Percentiles rank a stretch among this genome's conserved stretches.
Conservation (phyloP, 2,797 vertebrate genomes). For the Acrossocheilus wenchowensis region DNA sequence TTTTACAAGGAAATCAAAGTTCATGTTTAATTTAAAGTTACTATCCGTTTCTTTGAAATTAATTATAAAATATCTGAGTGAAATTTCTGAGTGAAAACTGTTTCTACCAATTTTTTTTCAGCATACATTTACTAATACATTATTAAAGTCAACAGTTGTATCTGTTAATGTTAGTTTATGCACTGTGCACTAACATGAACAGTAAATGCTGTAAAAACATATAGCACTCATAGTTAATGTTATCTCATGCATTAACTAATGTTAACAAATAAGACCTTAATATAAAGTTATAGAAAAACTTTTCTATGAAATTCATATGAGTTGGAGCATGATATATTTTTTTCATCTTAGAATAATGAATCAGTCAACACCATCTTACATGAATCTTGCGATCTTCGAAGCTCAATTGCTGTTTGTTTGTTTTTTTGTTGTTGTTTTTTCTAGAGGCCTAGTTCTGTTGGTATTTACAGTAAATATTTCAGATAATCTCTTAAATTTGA, state of each 20-base stretch:
- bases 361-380: not conserved
- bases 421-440: not conserved
- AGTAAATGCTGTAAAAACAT: not conserved
- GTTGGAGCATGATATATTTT: no score
- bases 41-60: not conserved
- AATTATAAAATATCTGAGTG: no score
- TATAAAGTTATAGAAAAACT: not conserved
- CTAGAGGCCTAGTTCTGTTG: not conserved
- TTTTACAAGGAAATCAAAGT: not conserved
- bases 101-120: not conserved
- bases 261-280: not conserved
- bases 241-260: not conserved
- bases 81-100: not conserved
- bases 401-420: no score
- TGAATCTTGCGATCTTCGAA: no score
- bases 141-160: not conserved
- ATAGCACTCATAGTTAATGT: not conserved
- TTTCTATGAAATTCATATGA: not conserved
- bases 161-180: not conserved
- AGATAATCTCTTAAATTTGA: constrained; percentile 54
- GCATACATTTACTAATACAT: not conserved
- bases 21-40: no score
- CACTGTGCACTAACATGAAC: not conserved
- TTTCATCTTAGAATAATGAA: not conserved
- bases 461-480: constrained; percentile 37